Evolutionary conservation across 2,113 vertebrate species (phyloP), one percentile per base, ranked within the genome.

Genomic region (Psittacara wagleri): DNA sequence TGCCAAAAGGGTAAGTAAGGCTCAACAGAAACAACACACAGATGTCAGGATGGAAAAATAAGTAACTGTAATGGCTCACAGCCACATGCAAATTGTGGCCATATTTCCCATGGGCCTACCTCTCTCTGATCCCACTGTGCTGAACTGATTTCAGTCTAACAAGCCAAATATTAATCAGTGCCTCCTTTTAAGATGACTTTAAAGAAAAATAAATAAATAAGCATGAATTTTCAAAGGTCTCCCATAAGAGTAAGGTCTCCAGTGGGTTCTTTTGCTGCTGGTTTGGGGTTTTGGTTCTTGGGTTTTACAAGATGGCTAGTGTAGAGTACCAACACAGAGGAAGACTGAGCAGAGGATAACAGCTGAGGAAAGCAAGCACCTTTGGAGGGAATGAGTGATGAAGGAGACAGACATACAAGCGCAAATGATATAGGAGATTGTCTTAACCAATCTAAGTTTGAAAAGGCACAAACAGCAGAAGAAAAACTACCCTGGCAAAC

Each of bases 11-110:
- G 76, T 93, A 96, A 96, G 90, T n/a, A 63, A 88, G 68, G 61
- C 93, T 93, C 51, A 94, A 93, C 8, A 86, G 79, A 93, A 95
- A 96, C 66, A 87, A 77, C 64, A 90, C 59, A 83, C 91, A 97
- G 83, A 95, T 96, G 94, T 95, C 85, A 88, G 51, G 51, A 92
- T 86, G 68, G 93, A 90, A 94, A 92, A 91, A 92, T 77, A 95
- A 96, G 29, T 81, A 93, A 88, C 91, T 52, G 64, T 57, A 90
- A 81, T 92, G 94, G 94, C 89, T 92, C 43, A 76, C 0, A 4
- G 89, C 89, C 94, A 94, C 83, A 82, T 79, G 91, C 52, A 95
- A 87, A 79, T 67, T 91, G 86, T 94, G 86, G 62, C 69, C 48
- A 16, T 88, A 84, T 88, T 93, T 93, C 70, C 76, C 41, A 52